Base-by-base conservation (phyloP, 2,888 invertebrate species). In the Seira ritae region DNA sequence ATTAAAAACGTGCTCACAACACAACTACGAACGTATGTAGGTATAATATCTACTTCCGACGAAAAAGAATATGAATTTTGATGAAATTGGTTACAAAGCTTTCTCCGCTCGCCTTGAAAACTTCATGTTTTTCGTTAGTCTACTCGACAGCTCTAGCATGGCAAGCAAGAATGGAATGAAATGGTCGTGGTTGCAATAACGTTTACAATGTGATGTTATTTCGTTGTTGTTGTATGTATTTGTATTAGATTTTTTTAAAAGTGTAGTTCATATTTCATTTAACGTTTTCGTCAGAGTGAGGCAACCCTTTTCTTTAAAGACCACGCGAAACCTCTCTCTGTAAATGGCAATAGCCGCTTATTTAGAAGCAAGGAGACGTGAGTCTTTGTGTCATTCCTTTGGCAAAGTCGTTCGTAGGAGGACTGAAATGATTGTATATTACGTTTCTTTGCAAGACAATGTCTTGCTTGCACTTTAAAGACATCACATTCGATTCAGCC, bases 71-170 rank as follows among this genome's bases (percentile, higher is more conserved):
- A 68, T 69, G 62, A 60, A 50, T n/a, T 20, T 31, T 19, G 46
- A 37, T 46, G 75, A 69, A 66, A 77, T 69, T 77, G 37, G 69
- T 69, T 62, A 24, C 66, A 20, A 31, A 75, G 81, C 81, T 81
- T 81, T 81, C 81, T 81, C 81, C 76, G 20, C 37, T 60, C 46
- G 60, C 81, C 81, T 81, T 81, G 81, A 81, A 81, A 76, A 31
- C 20, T 23, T 23, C 62, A 20, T 72, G 50, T n/a, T 50, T 50
- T 50, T 15, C 1, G 50, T n/a, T 15, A 15, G 12, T 50, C 12
- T n/a, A n/a, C n/a, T n/a, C n/a, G n/a, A n/a, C n/a, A n/a, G n/a
- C n/a, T n/a, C n/a, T n/a, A n/a, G n/a, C n/a, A n/a, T n/a, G n/a
- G n/a, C n/a, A n/a, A n/a, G 50, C 15, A n/a, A n/a, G 50, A n/a